Base-by-base conservation (phyloP, 1,140 invertebrate species). In the Procambarus virginalis region DNA sequence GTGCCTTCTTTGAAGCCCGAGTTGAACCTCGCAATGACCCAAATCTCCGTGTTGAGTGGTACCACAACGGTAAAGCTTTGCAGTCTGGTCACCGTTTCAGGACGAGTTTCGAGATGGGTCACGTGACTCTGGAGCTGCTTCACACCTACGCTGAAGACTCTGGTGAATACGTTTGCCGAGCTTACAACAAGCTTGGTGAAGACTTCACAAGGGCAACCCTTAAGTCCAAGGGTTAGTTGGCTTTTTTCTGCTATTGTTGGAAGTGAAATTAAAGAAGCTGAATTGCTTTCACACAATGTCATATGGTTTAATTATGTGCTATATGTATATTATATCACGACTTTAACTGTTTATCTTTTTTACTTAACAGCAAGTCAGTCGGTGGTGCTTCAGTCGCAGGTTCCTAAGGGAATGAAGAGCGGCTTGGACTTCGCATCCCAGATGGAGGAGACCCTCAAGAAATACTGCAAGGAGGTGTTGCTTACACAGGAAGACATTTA, bases 1-100 rank as follows among this genome's bases (percentile, higher is more conserved):
- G 97, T 0, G 96, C 98, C 0, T 96, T 98, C 84, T 99, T 99
- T 93, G 98, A 99, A 94, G 99, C 98, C 93, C 96, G 97, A 86
- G 97, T 99, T 5, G 97, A 98, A 93, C 99, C 99, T 1, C 97
- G 98, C 94, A 97, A 97, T 92, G 99, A 99, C 95, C 96, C 98
- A 2, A 98, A 96, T 90, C 95, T 99, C 91, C 95, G 96, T 45
- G 96, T 99, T 55, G 97, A 98, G 94, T 99, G 98, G 98, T 98
- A 97, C 93, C 96, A 97, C 93, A 98, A 99, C 94, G 97, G 97
- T 84, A 97, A 98, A 94, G 94, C 96, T 0, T 95, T 99, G 88
- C 96, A 97, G 34, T 96, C 96, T 70, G 98, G 98, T 12, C 98
- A 99, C 93, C 89, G 98, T 92, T 99, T 98, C 93, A 96, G 97